Evolutionary conservation across 1,140 invertebrate genomes (phyloP), one percentile per base, ranked within the genome.

Genomic region (Colletes gigas): DNA sequence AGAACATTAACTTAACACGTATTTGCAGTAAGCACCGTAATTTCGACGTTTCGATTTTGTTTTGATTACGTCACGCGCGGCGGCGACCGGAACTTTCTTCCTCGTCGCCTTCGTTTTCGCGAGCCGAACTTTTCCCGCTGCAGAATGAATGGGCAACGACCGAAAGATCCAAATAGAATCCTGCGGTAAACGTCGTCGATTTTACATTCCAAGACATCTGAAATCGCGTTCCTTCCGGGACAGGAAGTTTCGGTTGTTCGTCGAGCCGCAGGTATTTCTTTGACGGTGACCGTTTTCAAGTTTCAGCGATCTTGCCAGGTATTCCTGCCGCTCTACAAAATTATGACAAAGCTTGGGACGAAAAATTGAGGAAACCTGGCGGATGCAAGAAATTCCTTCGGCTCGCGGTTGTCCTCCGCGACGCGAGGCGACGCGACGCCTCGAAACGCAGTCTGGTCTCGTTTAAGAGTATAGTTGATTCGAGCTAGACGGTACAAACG

Each of bases 121-220:
- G 62, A 52, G 21, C n/a, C 12, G 41, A 84, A 84, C 9, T 81
- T 44, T 12, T 15, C 15, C 12, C 41, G 19, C 8, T 44, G 30
- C 3, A 41, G 39, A 54, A 69, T 44, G n/a, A 59, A n/a, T 4
- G 8, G 21, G 4, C 63, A 41, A 72, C 30, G 30, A 47, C n/a
- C 70, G n/a, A 44, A 68, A 68, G 68, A 79, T 74, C n/a, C 44
- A 59, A 83, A 75, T 17, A 71, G 78, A 69, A 80, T 59, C 60
- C 59, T 39, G 21, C 47, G n/a, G 52, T 54, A 39, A 69, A 54
- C 19, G 39, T 70, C n/a, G 41, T 55, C 55, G n/a, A 4, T n/a
- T 80, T 52, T 52, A 62, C 71, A 65, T 80, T 57, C 52, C 71
- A 19, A 14, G 19, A n/a, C 14, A 12, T 44, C 30, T 55, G 47